phyloP scores from a whole-genome alignment of 2,888 invertebrate genomes.

The Lamellibrachia satsuma region DNA sequence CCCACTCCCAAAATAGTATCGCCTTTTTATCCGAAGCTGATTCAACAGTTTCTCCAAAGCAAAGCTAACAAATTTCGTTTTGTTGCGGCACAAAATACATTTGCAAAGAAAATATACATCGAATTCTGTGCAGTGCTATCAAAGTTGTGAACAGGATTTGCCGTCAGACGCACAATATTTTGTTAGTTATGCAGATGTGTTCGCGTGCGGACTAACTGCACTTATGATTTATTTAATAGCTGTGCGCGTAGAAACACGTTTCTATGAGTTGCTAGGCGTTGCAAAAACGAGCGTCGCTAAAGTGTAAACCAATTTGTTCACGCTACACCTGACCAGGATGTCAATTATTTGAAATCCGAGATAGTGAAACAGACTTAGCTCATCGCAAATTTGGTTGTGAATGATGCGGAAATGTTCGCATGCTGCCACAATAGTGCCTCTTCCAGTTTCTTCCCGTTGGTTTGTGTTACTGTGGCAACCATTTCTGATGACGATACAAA shows the following conservation, averaged over 20 bases:
- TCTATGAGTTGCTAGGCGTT: not conserved
- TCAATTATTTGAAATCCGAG: not conserved
- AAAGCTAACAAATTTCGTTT: no score
- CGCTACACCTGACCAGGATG: not conserved
- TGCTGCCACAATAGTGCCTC: not conserved
- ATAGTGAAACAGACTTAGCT: not conserved
- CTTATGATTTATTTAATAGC: not conserved
- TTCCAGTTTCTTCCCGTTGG: not conserved
- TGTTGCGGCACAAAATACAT: not conserved
- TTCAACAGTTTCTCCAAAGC: no score
- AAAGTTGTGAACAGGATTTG: not conserved
- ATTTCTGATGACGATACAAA: not conserved
- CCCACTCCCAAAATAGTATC: no score
- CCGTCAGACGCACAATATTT: not conserved
- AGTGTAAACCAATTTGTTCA: not conserved
- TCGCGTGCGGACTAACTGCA: not conserved
- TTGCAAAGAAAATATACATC: not conserved
- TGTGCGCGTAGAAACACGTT: no score
- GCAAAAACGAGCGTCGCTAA: not conserved
- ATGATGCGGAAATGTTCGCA: not conserved
- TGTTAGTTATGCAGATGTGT: not conserved
- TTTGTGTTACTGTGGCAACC: not conserved
- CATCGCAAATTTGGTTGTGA: not conserved
- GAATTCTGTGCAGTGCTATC: not conserved
- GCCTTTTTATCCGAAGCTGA: no score